A percentile compares a stretch with the other conserved stretches of the same genome.
phyloP scores from a whole-genome alignment of 1,140 invertebrate species.

The Periplaneta americana region DNA sequence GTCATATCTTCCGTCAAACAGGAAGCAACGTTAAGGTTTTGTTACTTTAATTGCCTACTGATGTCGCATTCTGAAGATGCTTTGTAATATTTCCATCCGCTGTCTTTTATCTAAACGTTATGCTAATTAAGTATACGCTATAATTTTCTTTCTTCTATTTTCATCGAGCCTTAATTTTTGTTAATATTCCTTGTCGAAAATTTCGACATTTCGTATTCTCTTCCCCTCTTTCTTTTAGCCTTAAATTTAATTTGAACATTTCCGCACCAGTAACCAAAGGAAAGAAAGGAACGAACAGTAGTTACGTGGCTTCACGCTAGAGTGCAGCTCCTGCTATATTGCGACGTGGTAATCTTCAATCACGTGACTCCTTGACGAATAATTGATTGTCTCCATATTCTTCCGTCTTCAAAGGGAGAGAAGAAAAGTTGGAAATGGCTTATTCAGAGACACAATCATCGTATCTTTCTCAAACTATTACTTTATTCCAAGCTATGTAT shows the following conservation, averaged over 20 bases:
- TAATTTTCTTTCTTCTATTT: background rate
- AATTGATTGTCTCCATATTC: background rate
- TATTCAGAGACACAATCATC: background rate
- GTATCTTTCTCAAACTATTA: background rate
- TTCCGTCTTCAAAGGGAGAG: background rate
- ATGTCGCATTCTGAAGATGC: background rate
- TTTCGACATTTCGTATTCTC: background rate
- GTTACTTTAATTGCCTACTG: background rate
- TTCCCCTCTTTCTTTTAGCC: background rate
- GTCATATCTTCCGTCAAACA: background rate
- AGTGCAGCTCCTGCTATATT: background rate
- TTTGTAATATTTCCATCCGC: background rate
- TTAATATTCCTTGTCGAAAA: background rate
- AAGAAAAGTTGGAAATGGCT: background rate
- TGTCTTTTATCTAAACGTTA: background rate
- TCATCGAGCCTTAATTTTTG: background rate
- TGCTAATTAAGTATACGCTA: background rate
- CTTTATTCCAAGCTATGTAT: background rate
- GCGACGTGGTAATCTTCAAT: background rate
- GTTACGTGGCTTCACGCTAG: background rate
- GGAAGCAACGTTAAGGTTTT: background rate
- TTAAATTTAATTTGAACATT: background rate
- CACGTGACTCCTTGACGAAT: background rate
- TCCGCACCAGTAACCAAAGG: background rate
- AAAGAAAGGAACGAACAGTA: background rate